Evolutionary conservation across 1,140 invertebrate genomes (phyloP), one percentile per base, ranked within the genome.

Genomic region (Zaprionus inermis): DNA sequence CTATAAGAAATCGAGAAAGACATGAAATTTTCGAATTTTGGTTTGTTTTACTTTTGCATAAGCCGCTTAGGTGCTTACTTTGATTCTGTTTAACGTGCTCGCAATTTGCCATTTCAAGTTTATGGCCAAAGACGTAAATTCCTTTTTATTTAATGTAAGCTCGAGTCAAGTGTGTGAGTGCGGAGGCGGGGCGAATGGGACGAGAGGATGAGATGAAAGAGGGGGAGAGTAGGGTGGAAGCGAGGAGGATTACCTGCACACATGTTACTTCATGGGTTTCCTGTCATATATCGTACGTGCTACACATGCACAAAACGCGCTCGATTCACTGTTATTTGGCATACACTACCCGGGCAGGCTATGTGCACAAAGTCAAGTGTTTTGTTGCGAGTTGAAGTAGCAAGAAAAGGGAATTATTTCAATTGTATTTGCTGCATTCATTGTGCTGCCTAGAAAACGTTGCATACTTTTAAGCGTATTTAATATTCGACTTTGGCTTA

Each of bases 41-140:
- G 72, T 78, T 85, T 82, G 79, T 88, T 81, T 65, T 46, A 64
- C 79, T 86, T 83, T 86, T 86, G 79, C 83, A 88, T 86, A 86
- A 88, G 83, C 83, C 55, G 74, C 84, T 88, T 89, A 88, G 83
- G 66, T 72, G 77, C 84, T 80, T 80, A 83, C 84, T 89, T 83
- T 83, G 83, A 89, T 88, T 89, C 82, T 52, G 68, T 79, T 76
- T 69, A 44, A 61, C 59, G 64, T 74, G 54, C 61, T 65, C n/a
- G 57, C 71, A 65, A 76, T 60, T 79, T 65, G 59, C 52, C 75
- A 68, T 66, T 79, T 63, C 28, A 18, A 86, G 68, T 85, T 86
- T 86, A 86, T 88, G 69, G 77, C 54, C 69, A 51, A 55, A 70
- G 82, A 85, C 66, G 72, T 81, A 85, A 85, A 85, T 78, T 82